phyloP scores from a whole-genome alignment of 2,797 vertebrate species.

The Acanthurus lineatus region DNA sequence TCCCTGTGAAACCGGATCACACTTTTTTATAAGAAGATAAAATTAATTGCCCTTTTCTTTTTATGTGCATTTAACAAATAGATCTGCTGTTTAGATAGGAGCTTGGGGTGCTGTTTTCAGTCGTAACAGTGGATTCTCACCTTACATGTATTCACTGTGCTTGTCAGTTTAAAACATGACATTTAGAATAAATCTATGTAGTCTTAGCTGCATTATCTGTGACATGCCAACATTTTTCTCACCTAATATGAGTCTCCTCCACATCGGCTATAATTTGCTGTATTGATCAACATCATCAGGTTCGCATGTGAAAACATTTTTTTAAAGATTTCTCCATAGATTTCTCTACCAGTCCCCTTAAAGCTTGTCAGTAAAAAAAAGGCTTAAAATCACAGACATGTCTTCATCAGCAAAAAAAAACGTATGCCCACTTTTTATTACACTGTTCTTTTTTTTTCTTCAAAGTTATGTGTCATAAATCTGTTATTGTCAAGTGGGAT shows the following conservation, averaged over 20 bases:
- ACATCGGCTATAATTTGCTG: constrained; percentile 9
- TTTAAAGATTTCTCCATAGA: background rate
- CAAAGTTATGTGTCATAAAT: constrained; percentile 1
- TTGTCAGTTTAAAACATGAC: constrained; percentile 14
- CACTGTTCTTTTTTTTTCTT: background rate
- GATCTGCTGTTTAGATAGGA: background rate
- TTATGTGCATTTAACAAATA: background rate
- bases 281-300: constrained; percentile 6
- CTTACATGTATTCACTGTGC: constrained; percentile 2
- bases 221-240: constrained; percentile 20
- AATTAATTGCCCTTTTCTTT: background rate
- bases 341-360: background rate
- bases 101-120: background rate
- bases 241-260: constrained; percentile 9
- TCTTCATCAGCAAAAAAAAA: background rate
- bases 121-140: background rate
- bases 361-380: constrained; percentile 8
- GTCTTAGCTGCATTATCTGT: background rate
- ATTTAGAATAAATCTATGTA: background rate
- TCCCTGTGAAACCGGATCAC: background rate
- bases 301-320: background rate
- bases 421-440: background rate
- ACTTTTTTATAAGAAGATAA: background rate
- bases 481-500: background rate
- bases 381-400: constrained; percentile 11